Conservation (phyloP, 2,888 invertebrate genomes). For the Chalcis sispes region DNA sequence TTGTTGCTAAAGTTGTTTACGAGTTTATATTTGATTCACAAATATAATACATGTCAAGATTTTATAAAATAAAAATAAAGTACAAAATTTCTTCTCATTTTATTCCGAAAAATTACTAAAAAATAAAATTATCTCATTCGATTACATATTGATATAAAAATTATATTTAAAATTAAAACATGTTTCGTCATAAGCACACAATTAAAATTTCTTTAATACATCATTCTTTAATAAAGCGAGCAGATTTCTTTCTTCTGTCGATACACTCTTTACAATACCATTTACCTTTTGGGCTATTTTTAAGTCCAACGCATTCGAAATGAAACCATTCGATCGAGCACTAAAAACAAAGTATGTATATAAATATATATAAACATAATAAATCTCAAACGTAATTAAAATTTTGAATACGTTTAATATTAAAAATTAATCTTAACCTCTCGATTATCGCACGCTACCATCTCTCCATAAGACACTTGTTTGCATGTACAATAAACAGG, state of each 20-base stretch:
- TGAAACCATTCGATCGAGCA: constrained; percentile 30
- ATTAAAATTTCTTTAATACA: not conserved
- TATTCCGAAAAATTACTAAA: not conserved
- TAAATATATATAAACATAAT: not conserved
- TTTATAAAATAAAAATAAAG: no score
- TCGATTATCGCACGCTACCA: constrained; percentile 30
- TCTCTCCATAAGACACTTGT: constrained; percentile 11
- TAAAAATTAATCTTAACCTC: not conserved
- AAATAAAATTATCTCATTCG: not conserved
- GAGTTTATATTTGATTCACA: no score
- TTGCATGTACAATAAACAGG: constrained; percentile 28
- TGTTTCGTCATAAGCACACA: not conserved
- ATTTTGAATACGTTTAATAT: not conserved
- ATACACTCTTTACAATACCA: constrained; percentile 30
- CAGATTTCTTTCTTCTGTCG: not conserved
- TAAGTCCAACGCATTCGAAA: constrained; percentile 28
- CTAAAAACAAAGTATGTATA: not conserved
- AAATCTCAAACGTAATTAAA: not conserved
- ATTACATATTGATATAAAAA: no score
- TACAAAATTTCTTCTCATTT: not conserved
- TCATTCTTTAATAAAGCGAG: not conserved
- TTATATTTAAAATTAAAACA: not conserved
- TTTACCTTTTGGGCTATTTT: not conserved
- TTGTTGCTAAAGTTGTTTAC: no score
- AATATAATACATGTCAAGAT: no score